Base-by-base conservation (phyloP, 64 coral and sea anemone genomes). In the Anthopleura sola region DNA sequence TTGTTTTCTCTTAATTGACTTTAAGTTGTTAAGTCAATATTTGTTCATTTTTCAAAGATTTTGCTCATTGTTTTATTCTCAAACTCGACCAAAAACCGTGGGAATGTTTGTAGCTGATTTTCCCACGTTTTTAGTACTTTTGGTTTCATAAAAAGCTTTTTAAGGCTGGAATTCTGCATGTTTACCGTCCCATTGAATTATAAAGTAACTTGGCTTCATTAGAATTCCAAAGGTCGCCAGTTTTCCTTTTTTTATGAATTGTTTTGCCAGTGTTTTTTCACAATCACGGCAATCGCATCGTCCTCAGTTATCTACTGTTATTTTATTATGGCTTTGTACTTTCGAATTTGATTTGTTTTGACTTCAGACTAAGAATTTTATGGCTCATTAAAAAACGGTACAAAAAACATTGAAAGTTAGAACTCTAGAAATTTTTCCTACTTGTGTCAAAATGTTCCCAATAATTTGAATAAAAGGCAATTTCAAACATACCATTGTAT, bases 21-120 rank as follows among this genome's bases (percentile, higher is more conserved):
- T 62, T 79, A 79, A 79, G 44, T 79, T 44, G 19, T 79, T 79
- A 48, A 23, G 37, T 79, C 76, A 79, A 79, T 79, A 79, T 79
- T 79, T 79, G 76, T 23, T 33, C 76, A 79, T 79, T 79, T 37
- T 79, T 71, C 31, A 34, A 71, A 48, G 18, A 48, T 48, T 79
- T 79, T 44, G 0, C 26, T 71, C 29, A 34, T 71, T 71, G 29
- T 71, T 40, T 6, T 48, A 37, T n/a, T n/a, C 31, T 79, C 3
- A 46, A 79, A 21, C 76, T 79, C 39, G 18, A 44, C 39, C n/a
- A n/a, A 38, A 79, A 38, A 48, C 36, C 76, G 76, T 79, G 76
- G 44, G 76, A 79, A 79, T 17, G 7, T 40, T 79, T 38, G 8
- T 46, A n/a, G 24, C 76, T 13, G 17, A 3, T 79, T 79, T 79